A percentile compares a stretch with the other conserved stretches of the same genome.
These are phyloP conservation scores for Temnothorax nylanderi DNA, from an alignment of 1,140 invertebrate species.

Conservation along the genomic window DNA sequence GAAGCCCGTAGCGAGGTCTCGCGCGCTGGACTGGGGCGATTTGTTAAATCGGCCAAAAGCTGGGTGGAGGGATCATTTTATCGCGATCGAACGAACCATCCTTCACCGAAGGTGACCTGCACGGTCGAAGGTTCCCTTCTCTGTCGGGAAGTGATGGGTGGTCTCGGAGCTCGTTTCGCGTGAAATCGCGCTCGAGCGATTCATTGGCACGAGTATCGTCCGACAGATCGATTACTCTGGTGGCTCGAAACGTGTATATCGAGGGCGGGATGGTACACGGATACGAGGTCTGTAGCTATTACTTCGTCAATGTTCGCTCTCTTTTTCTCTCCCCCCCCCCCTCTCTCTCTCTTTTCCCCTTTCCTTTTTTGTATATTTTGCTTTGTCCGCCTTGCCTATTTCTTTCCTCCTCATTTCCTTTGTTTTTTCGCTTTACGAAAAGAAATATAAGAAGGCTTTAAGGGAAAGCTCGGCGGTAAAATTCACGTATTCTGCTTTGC, in stretches of 20 bases:
- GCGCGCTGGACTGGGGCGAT: conserved; percentile 63
- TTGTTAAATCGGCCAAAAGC: conserved; percentile 78
- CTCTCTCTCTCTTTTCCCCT: not conserved
- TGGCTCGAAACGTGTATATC: conserved; percentile 59
- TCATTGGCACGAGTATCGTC: conserved; percentile 78
- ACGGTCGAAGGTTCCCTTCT: conserved; percentile 50
- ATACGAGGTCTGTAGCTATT: conserved; percentile 55
- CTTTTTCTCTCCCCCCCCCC: not conserved
- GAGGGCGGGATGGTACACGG: conserved; percentile 47
- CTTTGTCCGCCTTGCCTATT: conserved; percentile 4
- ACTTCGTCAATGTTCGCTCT: conserved; percentile 36
- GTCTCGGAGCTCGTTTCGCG: conserved; percentile 65
- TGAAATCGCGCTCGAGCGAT: conserved; percentile 77
- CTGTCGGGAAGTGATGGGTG: conserved; percentile 67
- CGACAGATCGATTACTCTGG: conserved; percentile 80
- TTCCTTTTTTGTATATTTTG: conserved; percentile 6
- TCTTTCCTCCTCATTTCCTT: conserved; percentile 30
- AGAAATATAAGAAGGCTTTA: conserved; percentile 56
- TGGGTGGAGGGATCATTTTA: conserved; percentile 74
- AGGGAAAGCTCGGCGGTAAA: conserved; percentile 51
- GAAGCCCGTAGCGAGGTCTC: conserved; percentile 24
- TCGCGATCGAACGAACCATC: conserved; percentile 79
- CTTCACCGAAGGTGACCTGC: conserved; percentile 69
- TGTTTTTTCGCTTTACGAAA: conserved; percentile 17
- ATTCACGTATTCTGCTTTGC: conserved; percentile 51